Conservation (phyloP, 2,888 invertebrate species). For the Desoria tigrina region DNA sequence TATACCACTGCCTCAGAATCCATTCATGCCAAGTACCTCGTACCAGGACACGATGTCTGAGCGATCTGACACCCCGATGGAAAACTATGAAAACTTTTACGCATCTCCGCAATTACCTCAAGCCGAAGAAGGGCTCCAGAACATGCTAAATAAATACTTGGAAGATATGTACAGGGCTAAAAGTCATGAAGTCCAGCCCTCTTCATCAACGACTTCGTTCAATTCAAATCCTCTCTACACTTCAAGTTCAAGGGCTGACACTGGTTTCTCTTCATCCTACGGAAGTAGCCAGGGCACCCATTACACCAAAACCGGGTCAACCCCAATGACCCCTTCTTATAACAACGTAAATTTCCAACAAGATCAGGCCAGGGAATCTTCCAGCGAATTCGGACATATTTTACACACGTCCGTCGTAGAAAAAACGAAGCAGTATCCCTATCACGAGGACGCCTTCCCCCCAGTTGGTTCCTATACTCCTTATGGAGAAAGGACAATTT, state of each 20-base stretch:
- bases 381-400: no score
- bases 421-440: neutral
- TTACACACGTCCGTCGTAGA: neutral
- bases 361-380: no score
- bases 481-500: conserved; percentile 34
- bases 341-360: no score
- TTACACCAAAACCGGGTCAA: neutral
- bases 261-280: neutral
- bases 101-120: no score
- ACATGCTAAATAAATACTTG: neutral
- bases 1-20: neutral
- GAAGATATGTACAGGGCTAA: neutral
- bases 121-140: neutral
- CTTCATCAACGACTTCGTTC: neutral
- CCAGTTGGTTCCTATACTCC: conserved; percentile 29
- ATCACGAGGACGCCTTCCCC: conserved; percentile 27
- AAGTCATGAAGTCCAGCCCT: neutral
- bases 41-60: neutral
- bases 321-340: no score
- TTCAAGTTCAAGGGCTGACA: neutral
- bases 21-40: neutral
- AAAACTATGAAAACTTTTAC: neutral
- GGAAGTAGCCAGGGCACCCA: neutral
- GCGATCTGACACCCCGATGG: neutral
- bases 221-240: neutral